Evolutionary conservation across 2,113 vertebrate genomes (phyloP).

Genomic region (Dunckerocampus dactyliophorus): DNA sequence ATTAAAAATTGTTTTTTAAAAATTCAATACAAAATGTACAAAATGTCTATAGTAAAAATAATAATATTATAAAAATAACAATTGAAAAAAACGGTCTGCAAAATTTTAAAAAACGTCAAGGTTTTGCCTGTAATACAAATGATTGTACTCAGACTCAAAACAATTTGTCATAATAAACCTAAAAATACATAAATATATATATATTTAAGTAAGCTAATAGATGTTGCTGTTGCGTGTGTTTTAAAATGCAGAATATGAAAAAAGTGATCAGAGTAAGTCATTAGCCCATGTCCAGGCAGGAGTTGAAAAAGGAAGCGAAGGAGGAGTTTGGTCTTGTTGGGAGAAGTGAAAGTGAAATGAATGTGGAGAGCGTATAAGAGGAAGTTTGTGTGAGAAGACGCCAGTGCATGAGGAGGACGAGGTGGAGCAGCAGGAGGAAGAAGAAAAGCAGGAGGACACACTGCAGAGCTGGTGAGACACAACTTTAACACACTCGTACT

Average conservation of each 20-base stretch:
- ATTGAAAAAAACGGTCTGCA: no score
- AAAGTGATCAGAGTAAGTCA: not conserved
- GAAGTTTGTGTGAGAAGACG: constrained; percentile 58
- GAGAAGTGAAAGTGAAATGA: constrained; percentile 80
- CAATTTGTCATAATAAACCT: no score
- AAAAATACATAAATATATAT: no score
- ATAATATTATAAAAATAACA: no score
- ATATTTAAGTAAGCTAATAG: no score
- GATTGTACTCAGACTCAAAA: no score
- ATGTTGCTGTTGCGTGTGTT: not conserved
- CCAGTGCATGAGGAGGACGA: constrained; percentile 11
- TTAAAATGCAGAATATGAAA: not conserved
- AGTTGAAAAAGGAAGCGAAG: constrained; percentile 38
- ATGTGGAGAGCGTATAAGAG: constrained; percentile 68
- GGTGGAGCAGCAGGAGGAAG: not conserved
- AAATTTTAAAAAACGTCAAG: no score
- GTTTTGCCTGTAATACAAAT: no score
- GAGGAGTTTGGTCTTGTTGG: constrained; percentile 43
- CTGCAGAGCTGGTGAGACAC: constrained; percentile 30
- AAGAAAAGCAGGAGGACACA: constrained; percentile 4
- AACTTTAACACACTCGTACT: not conserved
- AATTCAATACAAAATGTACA: no score
- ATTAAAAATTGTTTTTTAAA: no score
- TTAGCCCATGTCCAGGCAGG: constrained; percentile 12
- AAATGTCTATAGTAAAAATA: no score